A percentile compares a stretch with the other conserved stretches of the same genome.
Conservation (phyloP, 2,888 invertebrate genomes). For the Himalopsyche tibetana region DNA sequence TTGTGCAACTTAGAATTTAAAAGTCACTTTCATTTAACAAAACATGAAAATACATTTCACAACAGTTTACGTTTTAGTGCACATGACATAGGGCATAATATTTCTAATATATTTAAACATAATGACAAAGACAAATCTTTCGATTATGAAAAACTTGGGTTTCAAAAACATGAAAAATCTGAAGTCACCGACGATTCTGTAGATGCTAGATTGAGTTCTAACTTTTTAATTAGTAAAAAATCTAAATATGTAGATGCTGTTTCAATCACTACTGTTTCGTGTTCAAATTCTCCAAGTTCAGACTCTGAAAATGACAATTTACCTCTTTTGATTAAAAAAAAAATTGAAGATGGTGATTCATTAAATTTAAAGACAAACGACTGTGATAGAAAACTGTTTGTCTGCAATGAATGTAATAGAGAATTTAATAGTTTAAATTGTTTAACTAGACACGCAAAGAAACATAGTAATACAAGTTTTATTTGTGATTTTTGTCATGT, state of each 20-base stretch:
- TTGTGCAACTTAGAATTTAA: neutral
- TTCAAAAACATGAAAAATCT: neutral
- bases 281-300: neutral
- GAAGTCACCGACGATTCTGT: neutral
- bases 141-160: too few relatives aligned
- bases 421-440: constrained; percentile 6
- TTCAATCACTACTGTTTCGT: neutral
- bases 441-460: neutral
- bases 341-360: neutral
- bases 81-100: neutral
- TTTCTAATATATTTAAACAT: neutral
- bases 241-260: neutral
- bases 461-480: neutral
- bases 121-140: too few relatives aligned
- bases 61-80: neutral
- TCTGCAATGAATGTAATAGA: neutral
- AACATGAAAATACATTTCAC: neutral
- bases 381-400: neutral
- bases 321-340: neutral
- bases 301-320: neutral
- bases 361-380: neutral
- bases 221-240: neutral
- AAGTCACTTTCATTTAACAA: neutral
- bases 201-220: neutral
- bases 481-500: neutral